A percentile compares a stretch with the other conserved stretches of the same genome.
These are phyloP conservation scores for Nemopilema nomurai DNA, from an alignment of 30 jellyfish, hydroid and myxozoan species.

Conservation along the genomic window DNA sequence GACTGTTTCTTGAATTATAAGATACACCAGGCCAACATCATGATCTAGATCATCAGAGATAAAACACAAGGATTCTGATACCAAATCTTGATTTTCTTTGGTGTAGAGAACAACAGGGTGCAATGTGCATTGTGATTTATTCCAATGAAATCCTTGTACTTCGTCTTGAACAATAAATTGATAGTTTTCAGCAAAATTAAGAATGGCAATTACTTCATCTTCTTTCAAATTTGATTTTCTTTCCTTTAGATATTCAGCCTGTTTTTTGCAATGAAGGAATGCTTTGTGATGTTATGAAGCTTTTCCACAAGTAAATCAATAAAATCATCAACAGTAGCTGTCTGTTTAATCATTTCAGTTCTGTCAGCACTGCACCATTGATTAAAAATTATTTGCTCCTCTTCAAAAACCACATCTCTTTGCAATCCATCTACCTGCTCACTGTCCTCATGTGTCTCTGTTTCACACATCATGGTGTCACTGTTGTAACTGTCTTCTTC, in stretches of 20 bases:
- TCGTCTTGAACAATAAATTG: constrained; percentile 66
- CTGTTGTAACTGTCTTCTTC: constrained; percentile 10
- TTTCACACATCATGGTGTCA: constrained; percentile 5
- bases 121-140: constrained; percentile 47
- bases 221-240: constrained; percentile 16
- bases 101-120: constrained; percentile 50
- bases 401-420: neutral
- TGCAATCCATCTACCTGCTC: neutral
- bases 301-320: constrained; percentile 54
- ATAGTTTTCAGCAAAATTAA: constrained; percentile 69
- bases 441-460: constrained; percentile 1
- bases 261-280: constrained; percentile 71
- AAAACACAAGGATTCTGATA: constrained; percentile 45
- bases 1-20: constrained; percentile 20
- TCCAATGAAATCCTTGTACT: constrained; percentile 67
- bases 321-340: constrained; percentile 34
- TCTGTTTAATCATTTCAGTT: constrained; percentile 23
- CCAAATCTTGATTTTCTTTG: neutral
- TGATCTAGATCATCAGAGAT: constrained; percentile 72
- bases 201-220: constrained; percentile 47
- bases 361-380: constrained; percentile 59
- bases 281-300: constrained; percentile 56
- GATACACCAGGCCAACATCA: constrained; percentile 48
- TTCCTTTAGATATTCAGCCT: constrained; percentile 39
- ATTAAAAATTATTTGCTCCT: constrained; percentile 25